Percentiles rank a stretch among this genome's conserved stretches.
phyloP scores from a whole-genome alignment of 2,113 vertebrate genomes.

The Bujurquina vittata region DNA sequence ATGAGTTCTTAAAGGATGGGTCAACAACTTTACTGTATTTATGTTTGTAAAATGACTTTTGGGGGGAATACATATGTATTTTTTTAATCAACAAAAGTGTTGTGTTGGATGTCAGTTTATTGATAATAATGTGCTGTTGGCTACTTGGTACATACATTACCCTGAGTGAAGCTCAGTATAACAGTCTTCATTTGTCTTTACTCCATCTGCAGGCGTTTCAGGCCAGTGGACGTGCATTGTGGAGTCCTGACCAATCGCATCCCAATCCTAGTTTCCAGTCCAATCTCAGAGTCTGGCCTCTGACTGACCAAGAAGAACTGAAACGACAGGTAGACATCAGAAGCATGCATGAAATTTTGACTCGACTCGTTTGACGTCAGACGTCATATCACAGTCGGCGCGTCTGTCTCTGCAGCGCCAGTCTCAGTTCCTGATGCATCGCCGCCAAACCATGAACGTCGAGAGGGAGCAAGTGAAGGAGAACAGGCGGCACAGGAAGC shows the following conservation, averaged over 20 bases:
- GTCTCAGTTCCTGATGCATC: slow-evolving; percentile 83
- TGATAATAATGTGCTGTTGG: not conserved
- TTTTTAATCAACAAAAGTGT: not conserved
- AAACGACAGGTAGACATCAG: slow-evolving; percentile 77
- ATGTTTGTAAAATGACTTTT: not conserved
- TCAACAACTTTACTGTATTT: not conserved
- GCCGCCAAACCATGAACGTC: slow-evolving; percentile 85
- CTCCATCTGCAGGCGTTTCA: slow-evolving; percentile 57
- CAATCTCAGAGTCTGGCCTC: slow-evolving; percentile 72
- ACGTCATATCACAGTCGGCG: not conserved
- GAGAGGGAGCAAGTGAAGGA: slow-evolving; percentile 89
- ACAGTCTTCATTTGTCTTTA: not conserved
- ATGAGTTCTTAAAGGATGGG: not conserved
- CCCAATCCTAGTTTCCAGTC: not conserved
- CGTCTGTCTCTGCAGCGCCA: slow-evolving; percentile 78
- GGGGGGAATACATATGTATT: not conserved
- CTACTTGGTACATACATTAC: not conserved
- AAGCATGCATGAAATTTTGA: not conserved
- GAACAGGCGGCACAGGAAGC: slow-evolving; percentile 81
- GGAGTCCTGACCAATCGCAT: slow-evolving; percentile 1
- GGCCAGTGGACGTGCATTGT: slow-evolving; percentile 50
- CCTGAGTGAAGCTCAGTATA: not conserved
- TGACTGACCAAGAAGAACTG: slow-evolving; percentile 81
- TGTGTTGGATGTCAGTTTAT: not conserved
- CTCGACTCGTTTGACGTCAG: not conserved